These are phyloP conservation scores for Nestor notabilis DNA, from an alignment of 2,113 vertebrate species.

Conservation along the genomic window DNA sequence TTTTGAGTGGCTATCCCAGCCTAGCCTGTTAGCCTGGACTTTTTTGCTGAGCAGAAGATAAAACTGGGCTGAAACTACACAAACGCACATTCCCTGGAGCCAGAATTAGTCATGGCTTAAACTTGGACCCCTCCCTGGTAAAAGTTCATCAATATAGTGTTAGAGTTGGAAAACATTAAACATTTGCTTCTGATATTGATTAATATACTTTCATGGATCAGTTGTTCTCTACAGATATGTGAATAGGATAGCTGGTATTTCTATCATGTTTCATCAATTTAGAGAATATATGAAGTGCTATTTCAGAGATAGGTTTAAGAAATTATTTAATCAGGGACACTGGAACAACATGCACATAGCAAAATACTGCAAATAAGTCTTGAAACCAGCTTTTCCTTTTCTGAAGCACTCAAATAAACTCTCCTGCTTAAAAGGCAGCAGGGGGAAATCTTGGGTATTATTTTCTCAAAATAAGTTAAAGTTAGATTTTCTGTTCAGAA, in stretches of 20 bases:
- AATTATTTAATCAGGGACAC: conserved; percentile 38
- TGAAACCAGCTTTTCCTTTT: conserved; percentile 31
- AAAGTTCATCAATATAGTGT: conserved; percentile 36
- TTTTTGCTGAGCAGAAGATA: conserved; percentile 26
- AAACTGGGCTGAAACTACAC: conserved; percentile 42
- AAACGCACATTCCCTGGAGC: neutral
- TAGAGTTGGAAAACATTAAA: conserved; percentile 45
- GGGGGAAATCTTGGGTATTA: conserved; percentile 48
- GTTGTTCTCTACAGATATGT: neutral
- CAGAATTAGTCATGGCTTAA: conserved; percentile 60
- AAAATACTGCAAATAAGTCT: conserved; percentile 19
- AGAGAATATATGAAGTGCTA: conserved; percentile 25
- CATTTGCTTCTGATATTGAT: conserved; percentile 33
- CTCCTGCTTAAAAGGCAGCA: neutral
- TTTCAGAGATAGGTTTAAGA: conserved; percentile 3
- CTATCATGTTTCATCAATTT: neutral
- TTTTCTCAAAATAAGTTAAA: conserved; percentile 47
- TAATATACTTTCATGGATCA: neutral
- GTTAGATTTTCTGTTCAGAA: conserved; percentile 47
- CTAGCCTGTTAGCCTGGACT: neutral
- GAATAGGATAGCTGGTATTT: neutral
- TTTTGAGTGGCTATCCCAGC: neutral
- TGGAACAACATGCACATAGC: neutral
- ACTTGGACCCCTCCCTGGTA: conserved; percentile 52
- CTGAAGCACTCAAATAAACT: conserved; percentile 34